phyloP scores from a whole-genome alignment of 2,888 invertebrate species.

The Andrena praecox region DNA sequence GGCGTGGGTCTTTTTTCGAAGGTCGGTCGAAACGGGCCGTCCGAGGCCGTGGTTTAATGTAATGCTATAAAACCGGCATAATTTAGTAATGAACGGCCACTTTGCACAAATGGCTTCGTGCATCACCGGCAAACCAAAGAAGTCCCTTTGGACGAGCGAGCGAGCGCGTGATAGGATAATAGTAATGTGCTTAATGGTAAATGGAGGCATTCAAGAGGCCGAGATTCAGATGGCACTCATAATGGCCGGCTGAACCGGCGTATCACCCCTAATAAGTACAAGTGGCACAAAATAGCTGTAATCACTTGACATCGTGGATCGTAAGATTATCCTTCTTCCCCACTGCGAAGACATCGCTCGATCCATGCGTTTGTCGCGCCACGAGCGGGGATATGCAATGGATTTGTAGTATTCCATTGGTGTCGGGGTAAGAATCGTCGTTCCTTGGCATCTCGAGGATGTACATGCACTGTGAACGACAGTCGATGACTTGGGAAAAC shows the following conservation, averaged over 20 bases:
- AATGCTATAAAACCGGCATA: conserved; percentile 83
- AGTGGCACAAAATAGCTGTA: conserved; percentile 85
- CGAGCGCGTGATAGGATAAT: conserved; percentile 84
- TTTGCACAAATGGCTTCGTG: conserved; percentile 84
- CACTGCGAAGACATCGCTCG: conserved; percentile 62
- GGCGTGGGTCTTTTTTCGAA: conserved; percentile 66
- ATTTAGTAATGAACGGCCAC: conserved; percentile 85
- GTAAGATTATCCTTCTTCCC: conserved; percentile 79
- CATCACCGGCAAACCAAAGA: conserved; percentile 81
- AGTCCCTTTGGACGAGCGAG: conserved; percentile 78
- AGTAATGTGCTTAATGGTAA: conserved; percentile 85
- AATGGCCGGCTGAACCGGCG: conserved; percentile 81
- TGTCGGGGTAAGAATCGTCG: conserved; percentile 4
- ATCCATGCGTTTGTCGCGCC: conserved; percentile 44
- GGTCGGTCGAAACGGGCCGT: conserved; percentile 60
- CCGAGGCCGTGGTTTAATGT: conserved; percentile 76
- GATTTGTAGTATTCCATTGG: conserved; percentile 22
- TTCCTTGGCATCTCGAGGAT: neutral
- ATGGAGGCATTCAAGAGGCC: conserved; percentile 84
- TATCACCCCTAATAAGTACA: conserved; percentile 85
- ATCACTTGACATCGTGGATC: conserved; percentile 82
- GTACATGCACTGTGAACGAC: too few species aligned
- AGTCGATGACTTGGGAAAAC: too few species aligned
- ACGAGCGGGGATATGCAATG: neutral
- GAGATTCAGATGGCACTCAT: conserved; percentile 84